phyloP scores from a whole-genome alignment of 2,797 vertebrate genomes.

The Otus scops region DNA sequence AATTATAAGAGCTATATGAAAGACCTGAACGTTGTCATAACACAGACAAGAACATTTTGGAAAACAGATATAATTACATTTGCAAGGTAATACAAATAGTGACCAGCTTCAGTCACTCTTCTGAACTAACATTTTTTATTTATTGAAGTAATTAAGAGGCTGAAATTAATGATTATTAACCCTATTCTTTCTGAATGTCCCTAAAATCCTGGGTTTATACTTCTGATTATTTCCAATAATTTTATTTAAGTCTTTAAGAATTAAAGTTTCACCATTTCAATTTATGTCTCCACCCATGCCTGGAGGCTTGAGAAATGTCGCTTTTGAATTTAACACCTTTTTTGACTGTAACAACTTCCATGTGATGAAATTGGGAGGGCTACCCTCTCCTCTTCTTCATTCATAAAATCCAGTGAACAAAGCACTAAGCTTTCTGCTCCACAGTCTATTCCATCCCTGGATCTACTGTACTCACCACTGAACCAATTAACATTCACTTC shows the following conservation, averaged over 20 bases:
- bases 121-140: background rate
- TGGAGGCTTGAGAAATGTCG: background rate
- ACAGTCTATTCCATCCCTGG: background rate
- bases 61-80: background rate
- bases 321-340: background rate
- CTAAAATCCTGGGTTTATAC: background rate
- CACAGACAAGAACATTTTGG: background rate
- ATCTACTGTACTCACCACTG: background rate
- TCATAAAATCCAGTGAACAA: background rate
- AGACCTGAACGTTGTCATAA: background rate
- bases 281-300: background rate
- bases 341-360: background rate
- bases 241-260: background rate
- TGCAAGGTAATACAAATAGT: background rate
- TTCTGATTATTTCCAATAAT: background rate
- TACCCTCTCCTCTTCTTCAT: background rate
- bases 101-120: background rate
- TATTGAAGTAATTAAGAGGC: background rate
- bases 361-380: fast-evolving
- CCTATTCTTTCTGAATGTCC: background rate
- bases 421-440: background rate
- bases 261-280: background rate
- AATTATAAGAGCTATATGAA: background rate
- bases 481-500: background rate
- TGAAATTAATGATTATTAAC: background rate